Evolutionary conservation across 2,888 invertebrate species (phyloP), one percentile per base, ranked within the genome.

Genomic region (Sarcophaga variegata): DNA sequence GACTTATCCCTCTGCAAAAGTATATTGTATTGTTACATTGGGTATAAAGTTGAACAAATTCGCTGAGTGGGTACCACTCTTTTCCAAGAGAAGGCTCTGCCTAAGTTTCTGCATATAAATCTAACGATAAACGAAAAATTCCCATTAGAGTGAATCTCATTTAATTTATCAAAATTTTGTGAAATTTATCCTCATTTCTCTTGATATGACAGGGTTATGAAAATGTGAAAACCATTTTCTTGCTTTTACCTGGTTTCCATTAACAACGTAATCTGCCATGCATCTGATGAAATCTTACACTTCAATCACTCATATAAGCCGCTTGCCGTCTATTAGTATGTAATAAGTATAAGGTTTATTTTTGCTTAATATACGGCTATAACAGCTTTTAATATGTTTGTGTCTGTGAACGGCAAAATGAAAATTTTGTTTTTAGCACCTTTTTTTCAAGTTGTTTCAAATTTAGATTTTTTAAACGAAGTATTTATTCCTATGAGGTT

Each of bases 401-500:
- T 25, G 5, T 22, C 20, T 66, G 14, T 17, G 49, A 14, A 14
- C 8, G 8, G 37, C 37, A 37, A 8, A 37, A 54, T 14, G 17
- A 54, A 17, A 54, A 17, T 17, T 54, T 54, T 54, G 54, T 4
- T 17, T 0, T 14, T 54, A 0, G 12, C 12, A 14, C 0, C 17
- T 54, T 54, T 54, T 54, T 37, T 49, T 54, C 4, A 54, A 54
- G 17, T 54, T 54, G 12, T 4, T 22, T 74, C 12, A 60, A n/a
- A 47, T 27, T 75, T 11, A 47, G 47, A 47, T 67, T 75, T 47
- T 60, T 20, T 20, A 60, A 70, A 71, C 4, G n/a, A 82, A 60
- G 59, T 47, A 66, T 37, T 37, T 82, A 66, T 27, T 86, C 63
- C 76, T 76, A 62, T 60, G 82, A 62, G 64, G 69, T 37, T 37